phyloP scores from a whole-genome alignment of 1,140 invertebrate species.

The Heliconius nattereri region DNA sequence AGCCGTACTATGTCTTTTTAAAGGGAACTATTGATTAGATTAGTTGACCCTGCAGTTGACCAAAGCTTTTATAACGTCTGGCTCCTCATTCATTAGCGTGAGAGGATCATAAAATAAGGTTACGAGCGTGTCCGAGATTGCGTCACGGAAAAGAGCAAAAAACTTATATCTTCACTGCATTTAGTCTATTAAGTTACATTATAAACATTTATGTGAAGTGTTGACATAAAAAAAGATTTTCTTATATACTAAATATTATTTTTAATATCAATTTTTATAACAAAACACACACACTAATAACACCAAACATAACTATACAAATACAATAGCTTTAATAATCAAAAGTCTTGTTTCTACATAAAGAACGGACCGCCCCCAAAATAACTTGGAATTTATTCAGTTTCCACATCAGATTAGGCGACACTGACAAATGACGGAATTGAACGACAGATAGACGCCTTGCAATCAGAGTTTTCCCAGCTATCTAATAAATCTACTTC shows the following conservation, averaged over 20 bases:
- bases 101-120: conserved; percentile 27
- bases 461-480: conserved; percentile 37
- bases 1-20: not conserved
- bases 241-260: not conserved
- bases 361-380: not conserved
- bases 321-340: not conserved
- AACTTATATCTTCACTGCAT: conserved; percentile 5
- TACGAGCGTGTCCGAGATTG: conserved; percentile 25
- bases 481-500: conserved; percentile 38
- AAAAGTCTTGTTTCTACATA: not conserved
- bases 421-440: conserved; percentile 39
- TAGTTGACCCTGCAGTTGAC: conserved; percentile 17
- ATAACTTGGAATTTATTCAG: conserved; percentile 9
- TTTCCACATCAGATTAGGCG: conserved; percentile 17
- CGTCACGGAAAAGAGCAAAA: conserved; percentile 23
- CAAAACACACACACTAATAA: no score
- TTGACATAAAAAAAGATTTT: not conserved
- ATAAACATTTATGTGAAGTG: not conserved
- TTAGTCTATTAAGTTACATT: not conserved
- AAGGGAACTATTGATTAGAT: not conserved
- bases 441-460: conserved; percentile 25
- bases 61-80: conserved; percentile 6
- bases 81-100: conserved; percentile 22
- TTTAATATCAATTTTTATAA: not conserved
- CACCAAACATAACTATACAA: no score